These are phyloP conservation scores for Myotis yumanensis DNA, from an alignment of 2,113 vertebrate species.

Conservation along the genomic window DNA sequence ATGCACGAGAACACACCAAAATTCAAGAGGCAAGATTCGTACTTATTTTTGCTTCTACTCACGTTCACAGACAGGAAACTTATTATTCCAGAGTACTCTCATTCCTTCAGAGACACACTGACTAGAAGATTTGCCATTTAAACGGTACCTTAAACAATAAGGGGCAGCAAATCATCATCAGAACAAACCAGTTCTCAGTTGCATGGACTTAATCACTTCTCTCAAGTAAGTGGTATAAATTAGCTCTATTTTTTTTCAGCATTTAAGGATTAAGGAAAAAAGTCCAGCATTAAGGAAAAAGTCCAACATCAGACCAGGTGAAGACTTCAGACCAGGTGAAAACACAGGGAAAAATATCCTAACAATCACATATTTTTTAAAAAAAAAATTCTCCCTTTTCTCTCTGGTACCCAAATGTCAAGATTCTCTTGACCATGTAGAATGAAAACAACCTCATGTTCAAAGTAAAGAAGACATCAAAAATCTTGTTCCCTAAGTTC, in stretches of 20 bases:
- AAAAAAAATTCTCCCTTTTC: not conserved
- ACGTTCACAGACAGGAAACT: constrained; percentile 65
- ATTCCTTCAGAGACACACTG: constrained; percentile 49
- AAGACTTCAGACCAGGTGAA: not conserved
- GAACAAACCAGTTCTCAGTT: not conserved
- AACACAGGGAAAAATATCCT: not conserved
- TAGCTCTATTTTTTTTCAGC: not conserved
- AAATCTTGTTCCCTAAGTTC: not conserved
- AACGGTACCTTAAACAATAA: constrained; percentile 59
- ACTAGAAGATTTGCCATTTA: constrained; percentile 64
- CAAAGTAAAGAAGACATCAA: not conserved
- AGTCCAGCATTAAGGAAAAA: not conserved
- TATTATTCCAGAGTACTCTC: constrained; percentile 48
- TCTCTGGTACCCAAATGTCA: not conserved
- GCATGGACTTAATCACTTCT: not conserved
- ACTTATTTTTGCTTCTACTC: constrained; percentile 56
- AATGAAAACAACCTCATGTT: not conserved
- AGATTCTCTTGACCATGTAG: not conserved
- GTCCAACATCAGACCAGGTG: not conserved
- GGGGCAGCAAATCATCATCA: constrained; percentile 23
- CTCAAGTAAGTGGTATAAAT: not conserved
- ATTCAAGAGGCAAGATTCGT: not conserved
- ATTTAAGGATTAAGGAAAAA: constrained; percentile 24
- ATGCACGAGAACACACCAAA: not conserved
- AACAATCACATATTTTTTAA: not conserved